Conservation (phyloP, 2,888 invertebrate species). For the Apamea crenata region DNA sequence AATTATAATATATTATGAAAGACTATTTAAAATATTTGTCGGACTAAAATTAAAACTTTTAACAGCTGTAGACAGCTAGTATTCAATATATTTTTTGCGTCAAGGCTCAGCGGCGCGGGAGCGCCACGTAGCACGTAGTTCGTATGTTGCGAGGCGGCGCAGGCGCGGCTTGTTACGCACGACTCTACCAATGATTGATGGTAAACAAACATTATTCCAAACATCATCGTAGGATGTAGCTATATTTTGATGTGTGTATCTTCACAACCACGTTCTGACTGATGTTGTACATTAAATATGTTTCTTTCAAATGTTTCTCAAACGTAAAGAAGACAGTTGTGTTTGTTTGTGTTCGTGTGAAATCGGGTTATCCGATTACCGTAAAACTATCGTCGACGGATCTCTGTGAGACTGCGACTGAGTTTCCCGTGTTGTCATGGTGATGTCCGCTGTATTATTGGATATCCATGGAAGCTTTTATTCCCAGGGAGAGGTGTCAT, state of each 20-base stretch:
- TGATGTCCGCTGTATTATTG: constrained; percentile 18
- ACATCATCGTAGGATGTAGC: constrained; percentile 55
- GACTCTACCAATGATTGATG: constrained; percentile 64
- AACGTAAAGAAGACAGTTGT: constrained; percentile 21
- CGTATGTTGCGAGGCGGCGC: constrained; percentile 21
- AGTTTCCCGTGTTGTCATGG: constrained; percentile 23
- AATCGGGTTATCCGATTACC: constrained; percentile 32
- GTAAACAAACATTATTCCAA: constrained; percentile 64
- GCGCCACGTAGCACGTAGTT: constrained; percentile 12
- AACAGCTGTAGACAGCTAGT: constrained; percentile 27
- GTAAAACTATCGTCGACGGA: constrained; percentile 27
- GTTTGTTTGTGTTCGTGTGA: constrained; percentile 29
- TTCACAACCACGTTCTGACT: constrained; percentile 47
- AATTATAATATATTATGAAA: constrained; percentile 7
- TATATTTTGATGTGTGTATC: constrained; percentile 65
- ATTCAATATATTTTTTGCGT: constrained; percentile 46
- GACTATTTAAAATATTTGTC: background rate
- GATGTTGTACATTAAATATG: constrained; percentile 34
- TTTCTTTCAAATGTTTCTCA: constrained; percentile 41
- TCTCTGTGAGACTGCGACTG: constrained; percentile 2
- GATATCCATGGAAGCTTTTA: constrained; percentile 17
- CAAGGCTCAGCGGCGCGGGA: constrained; percentile 32
- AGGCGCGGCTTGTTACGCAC: constrained; percentile 49
- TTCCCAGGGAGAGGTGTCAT: background rate
- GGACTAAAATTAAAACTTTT: constrained; percentile 26